Evolutionary conservation across 1,140 invertebrate species (phyloP).

Genomic region (Drosophila littoralis): DNA sequence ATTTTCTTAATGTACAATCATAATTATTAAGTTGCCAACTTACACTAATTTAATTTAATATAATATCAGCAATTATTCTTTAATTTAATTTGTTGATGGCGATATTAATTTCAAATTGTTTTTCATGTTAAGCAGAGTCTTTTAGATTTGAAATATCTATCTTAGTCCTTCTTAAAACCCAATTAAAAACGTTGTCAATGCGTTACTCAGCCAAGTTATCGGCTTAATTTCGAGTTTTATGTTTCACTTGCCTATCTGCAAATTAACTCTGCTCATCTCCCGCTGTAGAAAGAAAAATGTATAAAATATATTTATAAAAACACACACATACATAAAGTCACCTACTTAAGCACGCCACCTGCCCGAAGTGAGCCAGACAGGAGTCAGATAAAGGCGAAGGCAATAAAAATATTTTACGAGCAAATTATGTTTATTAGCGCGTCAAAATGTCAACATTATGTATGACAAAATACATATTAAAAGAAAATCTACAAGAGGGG

Average conservation of each 20-base stretch:
- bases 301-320: slow-evolving; percentile 12
- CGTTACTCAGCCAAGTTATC: slow-evolving; percentile 17
- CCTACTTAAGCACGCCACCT: slow-evolving; percentile 16
- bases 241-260: slow-evolving; percentile 35
- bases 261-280: slow-evolving; percentile 32
- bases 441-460: slow-evolving; percentile 80
- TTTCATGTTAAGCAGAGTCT: no score
- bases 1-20: no score
- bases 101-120: no score
- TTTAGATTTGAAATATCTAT: no score
- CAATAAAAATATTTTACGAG: slow-evolving; percentile 78
- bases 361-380: slow-evolving; percentile 58
- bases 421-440: slow-evolving; percentile 82
- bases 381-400: slow-evolving; percentile 49
- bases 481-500: slow-evolving; percentile 37
- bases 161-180: no score
- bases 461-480: slow-evolving; percentile 74
- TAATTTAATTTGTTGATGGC: no score
- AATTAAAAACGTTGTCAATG: background rate
- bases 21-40: no score
- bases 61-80: no score
- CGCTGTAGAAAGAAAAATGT: slow-evolving; percentile 14
- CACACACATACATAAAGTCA: slow-evolving; percentile 33
- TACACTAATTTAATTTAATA: no score
- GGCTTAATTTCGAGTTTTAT: slow-evolving; percentile 40